Base-by-base conservation (phyloP, 2,888 invertebrate species). In the Arge pagana region DNA sequence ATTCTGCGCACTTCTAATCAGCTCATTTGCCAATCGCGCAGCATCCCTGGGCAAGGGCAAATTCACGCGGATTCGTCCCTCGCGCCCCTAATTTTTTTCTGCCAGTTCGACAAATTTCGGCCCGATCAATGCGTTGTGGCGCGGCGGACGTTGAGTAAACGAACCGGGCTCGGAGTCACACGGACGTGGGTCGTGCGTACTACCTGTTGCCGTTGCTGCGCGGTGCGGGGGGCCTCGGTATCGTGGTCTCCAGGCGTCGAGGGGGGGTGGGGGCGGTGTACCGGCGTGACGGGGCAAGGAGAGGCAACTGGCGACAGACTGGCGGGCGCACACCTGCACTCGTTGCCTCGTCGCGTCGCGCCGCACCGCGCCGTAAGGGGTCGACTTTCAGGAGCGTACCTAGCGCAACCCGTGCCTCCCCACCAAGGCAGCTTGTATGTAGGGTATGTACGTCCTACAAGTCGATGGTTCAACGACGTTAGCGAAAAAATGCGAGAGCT, bases 321-420 rank as follows among this genome's bases (percentile, higher is more conserved):
- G 72, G 72, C 72, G 72, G 72, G 65, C 67, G 71, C 72, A 70
- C 72, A 72, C 72, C 72, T 72, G 71, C 71, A 65, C 66, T 70
- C 68, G 65, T 59, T 60, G 56, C 57, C 51, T 43, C 59, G 59
- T 52, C 61, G 58, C 54, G 45, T 54, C 58, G 21, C 8, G 3
- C 23, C 30, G 2, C 28, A n/a, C n/a, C 28, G 3, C 28, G n/a
- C n/a, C n/a, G n/a, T n/a, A n/a, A 48, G 53, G 60, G 61, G 62
- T 62, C 62, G 66, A 63, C 63, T 65, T 58, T 64, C 69, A 69
- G 69, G 68, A 69, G 63, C 69, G 69, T 68, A 69, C 66, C 68
- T 68, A 68, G 52, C 50, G 48, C 30, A 41, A 13, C 49, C 18
- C 24, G 8, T 18, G 21, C 28, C n/a, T n/a, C n/a, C n/a, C n/a